phyloP scores from a whole-genome alignment of 2,888 invertebrate species.

The Scaptomyza reducta region DNA sequence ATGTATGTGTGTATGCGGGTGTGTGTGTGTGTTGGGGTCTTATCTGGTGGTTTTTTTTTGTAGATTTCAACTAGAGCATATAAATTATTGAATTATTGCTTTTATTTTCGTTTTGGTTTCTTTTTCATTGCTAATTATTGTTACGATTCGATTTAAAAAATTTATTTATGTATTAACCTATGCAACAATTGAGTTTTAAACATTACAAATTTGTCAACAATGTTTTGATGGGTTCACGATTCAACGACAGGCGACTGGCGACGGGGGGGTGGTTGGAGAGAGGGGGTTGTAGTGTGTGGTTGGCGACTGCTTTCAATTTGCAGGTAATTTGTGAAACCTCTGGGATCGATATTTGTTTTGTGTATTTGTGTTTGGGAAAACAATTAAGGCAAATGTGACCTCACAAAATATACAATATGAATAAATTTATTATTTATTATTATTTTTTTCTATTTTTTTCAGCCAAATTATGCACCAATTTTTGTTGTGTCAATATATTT shows the following conservation, averaged over 20 bases:
- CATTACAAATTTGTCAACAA: conserved; percentile 73
- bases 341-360: conserved; percentile 59
- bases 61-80: conserved; percentile 75
- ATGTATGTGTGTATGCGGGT: conserved; percentile 15
- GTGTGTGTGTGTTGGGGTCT: conserved; percentile 20
- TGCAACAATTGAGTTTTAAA: conserved; percentile 70
- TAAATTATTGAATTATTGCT: conserved; percentile 75
- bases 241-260: conserved; percentile 9
- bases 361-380: conserved; percentile 43
- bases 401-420: conserved; percentile 40
- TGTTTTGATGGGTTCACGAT: conserved; percentile 17
- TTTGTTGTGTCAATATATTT: neutral
- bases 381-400: conserved; percentile 64
- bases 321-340: conserved; percentile 82
- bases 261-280: neutral
- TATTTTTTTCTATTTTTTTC: conserved; percentile 36
- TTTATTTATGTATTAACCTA: conserved; percentile 56
- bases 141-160: conserved; percentile 74
- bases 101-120: conserved; percentile 66
- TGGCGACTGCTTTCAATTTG: conserved; percentile 52
- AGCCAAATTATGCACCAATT: conserved; percentile 45
- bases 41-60: conserved; percentile 39
- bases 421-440: conserved; percentile 27
- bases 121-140: conserved; percentile 68
- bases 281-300: neutral